Conservation (phyloP, 2,113 vertebrate species). For the Halichoerus grypus region DNA sequence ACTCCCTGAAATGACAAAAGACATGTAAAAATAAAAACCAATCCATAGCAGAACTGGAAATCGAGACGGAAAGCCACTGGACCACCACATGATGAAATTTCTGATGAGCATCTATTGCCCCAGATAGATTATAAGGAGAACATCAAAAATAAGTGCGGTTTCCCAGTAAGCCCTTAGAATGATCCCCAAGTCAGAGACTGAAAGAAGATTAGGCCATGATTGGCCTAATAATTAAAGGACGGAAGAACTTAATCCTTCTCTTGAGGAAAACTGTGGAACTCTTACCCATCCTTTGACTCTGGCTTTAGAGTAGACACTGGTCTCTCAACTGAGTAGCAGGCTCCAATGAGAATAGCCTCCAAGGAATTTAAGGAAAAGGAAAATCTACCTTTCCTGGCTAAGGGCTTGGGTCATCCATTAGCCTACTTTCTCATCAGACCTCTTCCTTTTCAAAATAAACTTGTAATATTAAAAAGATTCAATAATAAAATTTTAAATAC, state of each 20-base stretch:
- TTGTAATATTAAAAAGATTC: conserved; percentile 12
- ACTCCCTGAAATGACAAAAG: conserved; percentile 22
- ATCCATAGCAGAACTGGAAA: not conserved
- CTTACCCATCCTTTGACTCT: not conserved
- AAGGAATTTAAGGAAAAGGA: not conserved
- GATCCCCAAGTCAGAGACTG: not conserved
- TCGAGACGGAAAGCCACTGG: not conserved
- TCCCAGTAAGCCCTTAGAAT: not conserved
- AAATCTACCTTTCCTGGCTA: not conserved
- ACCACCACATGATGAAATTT: not conserved
- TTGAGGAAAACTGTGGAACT: not conserved
- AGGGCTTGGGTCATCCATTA: not conserved
- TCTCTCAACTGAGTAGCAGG: not conserved
- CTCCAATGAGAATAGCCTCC: not conserved
- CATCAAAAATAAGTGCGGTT: conserved; percentile 7
- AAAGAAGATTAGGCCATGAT: not conserved
- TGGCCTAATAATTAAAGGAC: not conserved
- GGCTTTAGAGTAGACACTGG: not conserved
- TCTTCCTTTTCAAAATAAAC: conserved; percentile 21
- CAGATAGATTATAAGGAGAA: not conserved
- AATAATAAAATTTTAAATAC: conserved; percentile 9
- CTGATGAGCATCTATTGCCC: not conserved
- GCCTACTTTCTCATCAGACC: not conserved
- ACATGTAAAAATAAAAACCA: not conserved
- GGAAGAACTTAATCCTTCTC: not conserved